Evolutionary conservation across 2,113 vertebrate species (phyloP), one percentile per base, ranked within the genome.

Genomic region (Pluvialis apricaria): DNA sequence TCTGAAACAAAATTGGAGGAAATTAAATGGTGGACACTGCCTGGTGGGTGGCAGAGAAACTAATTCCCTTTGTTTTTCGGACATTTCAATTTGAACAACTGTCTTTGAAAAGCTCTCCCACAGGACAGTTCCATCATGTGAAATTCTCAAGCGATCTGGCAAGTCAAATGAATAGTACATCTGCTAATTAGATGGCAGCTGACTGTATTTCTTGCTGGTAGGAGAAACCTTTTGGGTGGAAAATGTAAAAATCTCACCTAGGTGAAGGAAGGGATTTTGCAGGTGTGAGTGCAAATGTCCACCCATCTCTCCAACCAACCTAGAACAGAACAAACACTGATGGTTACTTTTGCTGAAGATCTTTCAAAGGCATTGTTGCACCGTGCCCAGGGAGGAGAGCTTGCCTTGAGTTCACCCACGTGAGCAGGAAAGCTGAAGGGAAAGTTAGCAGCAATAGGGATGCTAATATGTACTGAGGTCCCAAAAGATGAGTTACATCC

Each of bases 131-230:
- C 42, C n/a, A 44, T 88, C 57, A 45, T 58, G 19, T 42, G 42
- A 83, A 78, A 86, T 82, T 93, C 86, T 75, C 52, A 79, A 86
- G 66, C 60, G 72, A 61, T 73, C 47, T 91, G 75, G 49, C 34
- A 91, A 94, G 52, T 79, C 75, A 96, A 86, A 93, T 65, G 73
- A 92, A 86, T 75, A 92, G 55, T 51, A 66, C 38, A 49, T 62
- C 93, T 90, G 32, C 79, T 96, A 95, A 92, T 86, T 90, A 80
- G 45, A 7, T 52, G 55, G 32, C 58, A 94, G 52, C 31, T 92
- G 47, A 22, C 38, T 91, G 45, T 58, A 62, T 76, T 78, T 91
- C 44, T 32, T 81, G 54, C 29, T 68, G 38, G 42, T n/a, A 70
- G 28, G 42, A 89, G 49, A 86, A 91, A 31, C 6, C 15, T 82